Evolutionary conservation across 2,113 vertebrate genomes (phyloP).

Genomic region (Ptyas mucosa): DNA sequence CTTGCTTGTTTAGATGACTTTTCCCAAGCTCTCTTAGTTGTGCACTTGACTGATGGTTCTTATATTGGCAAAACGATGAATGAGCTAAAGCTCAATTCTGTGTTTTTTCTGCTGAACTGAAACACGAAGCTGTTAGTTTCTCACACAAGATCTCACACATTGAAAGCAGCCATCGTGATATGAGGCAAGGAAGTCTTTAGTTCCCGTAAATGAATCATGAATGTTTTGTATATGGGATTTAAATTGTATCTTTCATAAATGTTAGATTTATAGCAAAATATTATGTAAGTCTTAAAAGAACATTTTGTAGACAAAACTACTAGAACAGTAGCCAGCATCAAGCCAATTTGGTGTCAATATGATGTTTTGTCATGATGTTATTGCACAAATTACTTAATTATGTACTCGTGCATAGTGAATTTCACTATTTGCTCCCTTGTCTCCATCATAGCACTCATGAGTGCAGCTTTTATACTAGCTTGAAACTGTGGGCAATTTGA

Average conservation of each 20-base stretch:
- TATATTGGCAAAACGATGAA: background rate
- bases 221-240: background rate
- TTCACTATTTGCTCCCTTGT: background rate
- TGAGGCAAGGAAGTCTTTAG: background rate
- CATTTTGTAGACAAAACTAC: background rate
- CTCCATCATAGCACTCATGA: background rate
- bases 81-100: background rate
- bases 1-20: constrained; percentile 1
- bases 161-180: background rate
- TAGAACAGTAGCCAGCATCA: background rate
- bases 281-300: background rate
- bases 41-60: constrained; percentile 1
- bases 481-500: background rate
- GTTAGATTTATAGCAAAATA: background rate
- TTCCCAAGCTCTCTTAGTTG: background rate
- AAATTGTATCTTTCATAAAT: background rate
- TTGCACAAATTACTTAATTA: background rate
- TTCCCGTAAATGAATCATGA: background rate
- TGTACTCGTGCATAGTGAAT: background rate
- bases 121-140: background rate
- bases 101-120: background rate
- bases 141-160: background rate
- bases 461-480: background rate
- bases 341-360: background rate
- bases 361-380: background rate